A percentile compares a stretch with the other conserved stretches of the same genome.
Conservation (phyloP, 2,797 vertebrate genomes). For the Danionella dracula region DNA sequence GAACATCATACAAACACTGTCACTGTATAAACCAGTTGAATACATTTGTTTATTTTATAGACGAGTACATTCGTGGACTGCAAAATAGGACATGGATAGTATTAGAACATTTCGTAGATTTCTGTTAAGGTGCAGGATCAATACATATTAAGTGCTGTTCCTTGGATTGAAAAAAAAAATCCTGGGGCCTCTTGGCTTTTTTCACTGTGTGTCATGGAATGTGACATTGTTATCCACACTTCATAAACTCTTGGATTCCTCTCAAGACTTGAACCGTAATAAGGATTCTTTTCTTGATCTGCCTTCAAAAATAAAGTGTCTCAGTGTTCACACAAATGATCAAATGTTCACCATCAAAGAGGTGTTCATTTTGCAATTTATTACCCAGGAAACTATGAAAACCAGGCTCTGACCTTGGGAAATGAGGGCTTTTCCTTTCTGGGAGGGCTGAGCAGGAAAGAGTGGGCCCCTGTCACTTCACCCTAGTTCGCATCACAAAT, state of each 20-base stretch:
- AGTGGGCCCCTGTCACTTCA: slow-evolving; percentile 30
- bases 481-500: slow-evolving; percentile 38
- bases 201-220: slow-evolving; percentile 52
- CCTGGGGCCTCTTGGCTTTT: slow-evolving; percentile 36
- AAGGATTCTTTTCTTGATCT: slow-evolving; percentile 37
- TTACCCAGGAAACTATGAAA: slow-evolving; percentile 40
- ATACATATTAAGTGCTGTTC: slow-evolving; percentile 50
- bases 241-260: slow-evolving; percentile 52
- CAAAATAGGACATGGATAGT: too few relatives aligned
- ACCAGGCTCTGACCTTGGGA: slow-evolving; percentile 35
- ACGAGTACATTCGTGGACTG: too few relatives aligned
- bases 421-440: slow-evolving; percentile 48
- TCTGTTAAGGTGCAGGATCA: slow-evolving; percentile 46
- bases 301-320: slow-evolving; percentile 29
- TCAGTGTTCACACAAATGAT: slow-evolving; percentile 23
- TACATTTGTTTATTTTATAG: too few relatives aligned
- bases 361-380: slow-evolving; percentile 19
- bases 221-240: slow-evolving; percentile 55
- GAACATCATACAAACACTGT: too few relatives aligned
- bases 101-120: slow-evolving; percentile 1
- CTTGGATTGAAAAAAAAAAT: slow-evolving; percentile 40
- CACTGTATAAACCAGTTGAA: too few relatives aligned
- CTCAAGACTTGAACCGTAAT: slow-evolving; percentile 57
- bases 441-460: slow-evolving; percentile 31
- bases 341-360: slow-evolving; percentile 28